Evolutionary conservation across 1,140 invertebrate genomes (phyloP).

Genomic region (Pissodes strobi): DNA sequence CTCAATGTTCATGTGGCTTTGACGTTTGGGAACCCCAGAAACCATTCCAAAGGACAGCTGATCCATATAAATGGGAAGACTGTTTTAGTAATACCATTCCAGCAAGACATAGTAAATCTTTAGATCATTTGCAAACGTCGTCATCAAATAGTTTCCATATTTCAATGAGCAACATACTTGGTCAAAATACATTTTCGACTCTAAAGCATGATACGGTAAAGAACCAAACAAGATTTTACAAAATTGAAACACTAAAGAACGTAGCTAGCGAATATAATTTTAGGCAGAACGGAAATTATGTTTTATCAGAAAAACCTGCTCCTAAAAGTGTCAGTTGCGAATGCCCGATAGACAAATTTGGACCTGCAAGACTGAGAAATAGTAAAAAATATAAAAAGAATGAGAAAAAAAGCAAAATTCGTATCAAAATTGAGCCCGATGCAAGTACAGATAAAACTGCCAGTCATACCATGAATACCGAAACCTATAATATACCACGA

Average conservation of each 20-base stretch:
- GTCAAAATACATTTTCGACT: constrained; percentile 20
- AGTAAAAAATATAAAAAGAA: constrained; percentile 25
- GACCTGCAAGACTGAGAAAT: background rate
- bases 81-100: constrained; percentile 60
- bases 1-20: constrained; percentile 41
- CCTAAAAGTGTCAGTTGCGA: no score
- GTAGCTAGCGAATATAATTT: constrained; percentile 41
- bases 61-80: constrained; percentile 37
- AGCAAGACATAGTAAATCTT: constrained; percentile 76
- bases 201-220: background rate
- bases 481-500: constrained; percentile 31
- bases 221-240: constrained; percentile 25
- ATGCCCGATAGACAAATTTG: constrained; percentile 25
- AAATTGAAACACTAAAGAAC: constrained; percentile 56
- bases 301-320: constrained; percentile 22
- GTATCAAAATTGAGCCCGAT: constrained; percentile 27
- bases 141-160: constrained; percentile 39
- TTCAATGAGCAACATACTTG: constrained; percentile 37
- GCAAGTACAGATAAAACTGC: constrained; percentile 38
- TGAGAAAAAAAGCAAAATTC: constrained; percentile 34
- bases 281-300: constrained; percentile 42
- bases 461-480: constrained; percentile 33
- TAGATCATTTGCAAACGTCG: constrained; percentile 67
- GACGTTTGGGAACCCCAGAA: constrained; percentile 40
- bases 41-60: constrained; percentile 26